Evolutionary conservation across 2,113 vertebrate species (phyloP).

Genomic region (Xiphophorus hellerii): DNA sequence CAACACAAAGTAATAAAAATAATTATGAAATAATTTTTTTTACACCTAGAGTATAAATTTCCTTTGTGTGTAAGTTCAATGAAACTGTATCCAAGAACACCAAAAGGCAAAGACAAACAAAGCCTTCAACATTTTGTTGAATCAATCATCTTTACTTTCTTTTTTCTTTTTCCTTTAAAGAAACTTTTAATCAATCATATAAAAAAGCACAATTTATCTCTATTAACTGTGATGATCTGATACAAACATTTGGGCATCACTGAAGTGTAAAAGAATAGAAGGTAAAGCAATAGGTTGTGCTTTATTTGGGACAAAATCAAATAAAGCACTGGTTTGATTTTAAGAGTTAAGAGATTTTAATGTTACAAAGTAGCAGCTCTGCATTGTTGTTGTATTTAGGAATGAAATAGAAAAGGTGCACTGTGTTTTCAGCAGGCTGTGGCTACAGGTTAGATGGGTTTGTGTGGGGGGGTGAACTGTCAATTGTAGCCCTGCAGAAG

Average conservation of each 20-base stretch:
- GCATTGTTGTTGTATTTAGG: constrained; percentile 6
- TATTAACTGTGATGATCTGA: background rate
- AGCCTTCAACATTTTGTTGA: background rate
- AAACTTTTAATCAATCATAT: background rate
- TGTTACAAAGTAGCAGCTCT: background rate
- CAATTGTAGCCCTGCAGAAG: constrained; percentile 63
- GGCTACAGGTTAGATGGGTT: constrained; percentile 12
- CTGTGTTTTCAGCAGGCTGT: constrained; percentile 24
- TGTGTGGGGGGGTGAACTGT: constrained; percentile 27
- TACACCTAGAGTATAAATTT: background rate
- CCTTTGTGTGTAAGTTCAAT: background rate
- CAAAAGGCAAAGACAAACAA: background rate
- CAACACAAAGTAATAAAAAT: background rate
- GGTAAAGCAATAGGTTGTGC: no score
- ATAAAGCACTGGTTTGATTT: background rate
- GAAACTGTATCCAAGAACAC: background rate
- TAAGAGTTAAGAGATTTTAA: background rate
- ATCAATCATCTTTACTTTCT: background rate
- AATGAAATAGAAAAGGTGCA: constrained; percentile 5
- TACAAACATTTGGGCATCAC: background rate
- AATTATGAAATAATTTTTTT: no score
- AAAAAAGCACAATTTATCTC: background rate
- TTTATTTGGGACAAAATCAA: background rate
- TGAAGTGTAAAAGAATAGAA: background rate
- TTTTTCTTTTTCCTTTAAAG: background rate